Conservation (phyloP, 2,888 invertebrate genomes). For the Euphydryas editha region DNA sequence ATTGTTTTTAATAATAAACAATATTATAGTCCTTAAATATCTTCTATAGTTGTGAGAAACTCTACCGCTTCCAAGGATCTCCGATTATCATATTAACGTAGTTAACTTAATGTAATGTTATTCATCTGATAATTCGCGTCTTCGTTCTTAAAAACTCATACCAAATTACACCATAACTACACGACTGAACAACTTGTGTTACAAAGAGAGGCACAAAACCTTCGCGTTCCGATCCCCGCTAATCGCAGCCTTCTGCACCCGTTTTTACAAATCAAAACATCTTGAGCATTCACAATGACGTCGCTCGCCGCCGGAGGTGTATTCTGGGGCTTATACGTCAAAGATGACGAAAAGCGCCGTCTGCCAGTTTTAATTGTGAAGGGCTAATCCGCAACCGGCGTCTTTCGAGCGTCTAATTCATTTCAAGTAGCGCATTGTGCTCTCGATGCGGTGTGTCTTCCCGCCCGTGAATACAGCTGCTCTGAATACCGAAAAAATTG, state of each 20-base stretch:
- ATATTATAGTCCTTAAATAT: neutral
- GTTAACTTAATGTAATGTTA: conserved; percentile 21
- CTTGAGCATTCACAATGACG: conserved; percentile 54
- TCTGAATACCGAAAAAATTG: conserved; percentile 40
- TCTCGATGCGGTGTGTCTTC: conserved; percentile 44
- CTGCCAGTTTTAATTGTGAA: conserved; percentile 68
- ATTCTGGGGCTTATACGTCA: conserved; percentile 54
- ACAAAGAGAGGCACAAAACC: conserved; percentile 38
- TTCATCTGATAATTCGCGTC: conserved; percentile 23
- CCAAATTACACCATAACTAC: conserved; percentile 45
- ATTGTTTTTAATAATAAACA: neutral
- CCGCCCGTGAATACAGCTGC: conserved; percentile 58
- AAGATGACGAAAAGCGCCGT: conserved; percentile 56
- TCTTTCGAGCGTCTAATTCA: conserved; percentile 71
- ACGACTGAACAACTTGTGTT: conserved; percentile 49
- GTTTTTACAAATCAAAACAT: conserved; percentile 58
- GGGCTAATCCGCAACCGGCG: conserved; percentile 62
- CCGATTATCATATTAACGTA: conserved; percentile 38
- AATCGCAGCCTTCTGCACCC: conserved; percentile 44
- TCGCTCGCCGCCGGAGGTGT: conserved; percentile 54
- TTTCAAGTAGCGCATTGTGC: conserved; percentile 68
- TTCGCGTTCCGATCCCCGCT: conserved; percentile 38
- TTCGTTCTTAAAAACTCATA: conserved; percentile 32
- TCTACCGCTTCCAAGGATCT: neutral
- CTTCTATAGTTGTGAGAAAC: neutral